phyloP scores from a whole-genome alignment of 2,888 invertebrate species.

The Lagria hirta region DNA sequence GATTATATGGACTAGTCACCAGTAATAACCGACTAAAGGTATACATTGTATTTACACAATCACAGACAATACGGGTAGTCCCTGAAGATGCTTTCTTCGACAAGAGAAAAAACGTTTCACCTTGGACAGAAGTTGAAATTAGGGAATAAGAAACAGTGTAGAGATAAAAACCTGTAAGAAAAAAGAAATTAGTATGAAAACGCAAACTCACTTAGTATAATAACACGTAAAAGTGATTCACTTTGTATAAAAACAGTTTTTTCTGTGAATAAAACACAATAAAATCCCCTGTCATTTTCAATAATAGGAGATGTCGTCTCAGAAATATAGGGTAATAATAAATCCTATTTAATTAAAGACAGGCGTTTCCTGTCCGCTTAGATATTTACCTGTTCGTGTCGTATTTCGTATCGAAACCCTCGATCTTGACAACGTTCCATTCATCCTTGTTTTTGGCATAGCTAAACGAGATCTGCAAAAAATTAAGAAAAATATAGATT shows the following conservation, averaged over 20 bases:
- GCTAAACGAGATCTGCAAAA: constrained; percentile 80
- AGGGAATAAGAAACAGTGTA: constrained; percentile 88
- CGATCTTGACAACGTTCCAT: constrained; percentile 83
- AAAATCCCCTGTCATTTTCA: constrained; percentile 33
- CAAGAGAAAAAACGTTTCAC: too few species aligned
- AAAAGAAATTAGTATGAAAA: too few species aligned
- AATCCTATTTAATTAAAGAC: constrained; percentile 21
- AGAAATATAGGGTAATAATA: constrained; percentile 12
- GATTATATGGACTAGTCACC: constrained; percentile 30
- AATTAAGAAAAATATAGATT: constrained; percentile 23
- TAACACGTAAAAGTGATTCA: too few species aligned
- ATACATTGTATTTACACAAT: constrained; percentile 31
- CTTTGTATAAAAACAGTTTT: too few species aligned
- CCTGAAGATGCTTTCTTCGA: constrained; percentile 20
- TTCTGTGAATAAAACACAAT: too few species aligned
- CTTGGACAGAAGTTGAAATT: constrained; percentile 80
- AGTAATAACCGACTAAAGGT: constrained; percentile 27
- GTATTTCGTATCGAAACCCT: constrained; percentile 73
- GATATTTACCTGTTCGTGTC: constrained; percentile 77
- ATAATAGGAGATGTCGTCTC: constrained; percentile 30
- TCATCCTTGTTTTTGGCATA: constrained; percentile 78
- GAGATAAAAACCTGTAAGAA: constrained; percentile 78
- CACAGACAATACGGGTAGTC: constrained; percentile 34
- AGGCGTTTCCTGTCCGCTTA: constrained; percentile 11
- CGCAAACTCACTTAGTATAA: too few species aligned